These are phyloP conservation scores for Actenoides hombroni DNA, from an alignment of 2,113 vertebrate species.

Conservation along the genomic window DNA sequence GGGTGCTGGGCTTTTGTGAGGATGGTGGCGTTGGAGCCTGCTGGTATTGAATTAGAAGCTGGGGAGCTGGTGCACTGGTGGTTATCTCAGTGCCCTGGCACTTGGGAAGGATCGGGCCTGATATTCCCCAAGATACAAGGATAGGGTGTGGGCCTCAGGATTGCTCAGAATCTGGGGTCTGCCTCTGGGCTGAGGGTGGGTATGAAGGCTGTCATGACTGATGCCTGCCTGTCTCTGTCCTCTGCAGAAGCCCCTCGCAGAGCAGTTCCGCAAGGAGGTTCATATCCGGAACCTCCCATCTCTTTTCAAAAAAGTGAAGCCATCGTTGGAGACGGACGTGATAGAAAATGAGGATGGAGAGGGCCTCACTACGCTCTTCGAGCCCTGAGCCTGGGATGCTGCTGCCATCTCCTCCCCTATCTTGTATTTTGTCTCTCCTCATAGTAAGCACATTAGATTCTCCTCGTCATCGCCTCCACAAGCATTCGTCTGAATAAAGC, in stretches of 20 bases:
- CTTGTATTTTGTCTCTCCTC: constrained; percentile 63
- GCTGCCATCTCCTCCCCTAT: constrained; percentile 39
- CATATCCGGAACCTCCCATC: constrained; percentile 97
- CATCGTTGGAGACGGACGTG: constrained; percentile 78
- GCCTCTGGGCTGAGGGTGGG: background rate
- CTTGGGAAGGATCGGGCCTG: background rate
- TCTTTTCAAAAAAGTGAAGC: constrained; percentile 91
- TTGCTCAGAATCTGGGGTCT: background rate
- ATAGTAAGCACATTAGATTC: constrained; percentile 73
- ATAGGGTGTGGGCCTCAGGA: rapidly evolving
- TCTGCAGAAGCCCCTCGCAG: constrained; percentile 90
- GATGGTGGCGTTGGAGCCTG: background rate
- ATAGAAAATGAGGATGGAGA: constrained; percentile 74
- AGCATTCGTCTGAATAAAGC: constrained; percentile 35
- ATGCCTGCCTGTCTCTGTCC: background rate
- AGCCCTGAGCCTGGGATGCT: constrained; percentile 72
- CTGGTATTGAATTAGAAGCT: background rate
- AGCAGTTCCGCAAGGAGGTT: constrained; percentile 98
- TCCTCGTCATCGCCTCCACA: constrained; percentile 46
- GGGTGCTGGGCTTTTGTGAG: background rate
- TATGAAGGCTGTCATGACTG: background rate
- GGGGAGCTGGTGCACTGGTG: background rate
- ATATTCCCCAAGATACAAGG: background rate
- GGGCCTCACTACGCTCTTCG: constrained; percentile 83
- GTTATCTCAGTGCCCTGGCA: background rate